A percentile compares a stretch with the other conserved stretches of the same genome.
Conservation (phyloP, 2,888 invertebrate genomes). For the Anodontia alba region DNA sequence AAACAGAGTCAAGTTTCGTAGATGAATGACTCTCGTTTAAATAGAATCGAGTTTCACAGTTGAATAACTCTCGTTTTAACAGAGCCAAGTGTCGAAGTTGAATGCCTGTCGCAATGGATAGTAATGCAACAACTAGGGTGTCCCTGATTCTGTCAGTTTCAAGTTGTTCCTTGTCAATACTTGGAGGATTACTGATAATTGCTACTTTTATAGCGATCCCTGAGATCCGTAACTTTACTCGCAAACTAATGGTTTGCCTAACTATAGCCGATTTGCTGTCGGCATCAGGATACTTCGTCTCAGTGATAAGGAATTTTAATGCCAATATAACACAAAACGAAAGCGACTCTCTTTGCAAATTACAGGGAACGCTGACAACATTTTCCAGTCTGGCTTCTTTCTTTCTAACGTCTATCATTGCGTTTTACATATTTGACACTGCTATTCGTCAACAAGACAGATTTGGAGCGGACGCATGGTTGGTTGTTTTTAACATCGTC, state of each 20-base stretch:
- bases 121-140: too few relatives aligned
- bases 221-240: conserved; percentile 33
- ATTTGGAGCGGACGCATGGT: not conserved
- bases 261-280: conserved; percentile 50
- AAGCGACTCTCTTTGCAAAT: conserved; percentile 37
- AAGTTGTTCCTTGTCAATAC: conserved; percentile 37
- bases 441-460: not conserved
- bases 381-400: conserved; percentile 56
- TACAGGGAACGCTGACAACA: conserved; percentile 55
- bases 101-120: too few relatives aligned
- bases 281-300: conserved; percentile 22
- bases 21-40: too few relatives aligned
- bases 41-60: too few relatives aligned
- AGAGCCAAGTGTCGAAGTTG: too few relatives aligned
- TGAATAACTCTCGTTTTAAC: too few relatives aligned
- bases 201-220: conserved; percentile 30
- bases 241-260: conserved; percentile 46
- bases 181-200: conserved; percentile 44
- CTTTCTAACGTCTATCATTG: conserved; percentile 53
- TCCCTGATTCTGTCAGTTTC: not conserved
- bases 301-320: not conserved
- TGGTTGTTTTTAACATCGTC: conserved; percentile 22
- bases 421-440: conserved; percentile 35
- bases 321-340: not conserved
- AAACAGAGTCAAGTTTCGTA: too few relatives aligned